Conservation (phyloP, 1,140 invertebrate genomes). For the Diorhabda sublineata region DNA sequence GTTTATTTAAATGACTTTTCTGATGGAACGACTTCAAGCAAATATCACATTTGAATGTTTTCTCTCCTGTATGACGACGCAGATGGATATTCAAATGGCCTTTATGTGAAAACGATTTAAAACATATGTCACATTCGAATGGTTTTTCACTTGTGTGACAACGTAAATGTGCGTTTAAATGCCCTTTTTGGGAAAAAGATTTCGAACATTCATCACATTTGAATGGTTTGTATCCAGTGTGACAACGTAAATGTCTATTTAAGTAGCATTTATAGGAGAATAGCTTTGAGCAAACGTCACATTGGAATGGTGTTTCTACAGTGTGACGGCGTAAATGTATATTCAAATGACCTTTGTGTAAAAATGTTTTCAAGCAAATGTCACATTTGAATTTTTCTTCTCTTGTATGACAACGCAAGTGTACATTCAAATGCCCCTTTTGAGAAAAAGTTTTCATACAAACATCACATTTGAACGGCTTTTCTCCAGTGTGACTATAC, state of each 20-base stretch:
- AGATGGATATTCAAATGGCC: no score
- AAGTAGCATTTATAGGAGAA: slow-evolving; percentile 52
- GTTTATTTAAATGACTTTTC: no score
- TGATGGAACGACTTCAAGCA: no score
- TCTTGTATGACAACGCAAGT: not conserved
- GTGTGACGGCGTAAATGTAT: slow-evolving; percentile 50
- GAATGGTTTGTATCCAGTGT: slow-evolving; percentile 52
- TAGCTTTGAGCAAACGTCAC: slow-evolving; percentile 50
- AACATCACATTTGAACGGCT: not conserved
- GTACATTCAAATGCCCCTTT: not conserved
- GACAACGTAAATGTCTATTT: slow-evolving; percentile 52
- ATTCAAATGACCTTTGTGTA: not conserved
- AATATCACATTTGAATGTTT: no score
- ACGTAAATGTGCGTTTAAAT: no score
- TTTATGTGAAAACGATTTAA: no score
- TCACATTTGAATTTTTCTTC: not conserved
- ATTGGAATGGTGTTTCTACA: slow-evolving; percentile 49
- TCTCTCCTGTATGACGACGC: no score
- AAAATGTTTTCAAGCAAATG: not conserved
- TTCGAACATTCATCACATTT: slow-evolving; percentile 51
- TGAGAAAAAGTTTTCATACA: not conserved
- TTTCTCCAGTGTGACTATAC: not conserved
- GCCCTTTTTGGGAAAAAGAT: slow-evolving; percentile 40
- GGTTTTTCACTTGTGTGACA: no score
- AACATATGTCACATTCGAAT: no score